Conservation (phyloP, 2,797 vertebrate species). For the Melanotaenia pygmaea region DNA sequence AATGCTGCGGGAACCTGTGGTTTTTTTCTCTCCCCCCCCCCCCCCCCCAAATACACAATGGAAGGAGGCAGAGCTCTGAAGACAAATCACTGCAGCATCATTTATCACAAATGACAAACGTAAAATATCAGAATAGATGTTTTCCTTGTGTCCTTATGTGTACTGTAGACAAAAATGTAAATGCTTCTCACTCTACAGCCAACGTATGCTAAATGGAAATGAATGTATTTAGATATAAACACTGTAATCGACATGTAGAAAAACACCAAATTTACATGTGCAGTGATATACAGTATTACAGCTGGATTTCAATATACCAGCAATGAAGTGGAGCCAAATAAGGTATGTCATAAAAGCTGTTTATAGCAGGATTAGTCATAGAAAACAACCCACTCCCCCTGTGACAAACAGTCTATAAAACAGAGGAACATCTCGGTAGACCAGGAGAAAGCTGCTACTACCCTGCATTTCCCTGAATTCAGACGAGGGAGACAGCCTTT, state of each 20-base stretch:
- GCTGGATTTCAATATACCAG: slow-evolving; percentile 43
- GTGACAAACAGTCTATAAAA: slow-evolving; percentile 69
- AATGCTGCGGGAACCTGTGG: slow-evolving; percentile 82
- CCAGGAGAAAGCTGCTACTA: slow-evolving; percentile 47
- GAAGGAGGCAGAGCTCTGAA: slow-evolving; percentile 51
- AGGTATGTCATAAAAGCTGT: slow-evolving; percentile 73
- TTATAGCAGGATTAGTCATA: slow-evolving; percentile 81
- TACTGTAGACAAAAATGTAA: not conserved
- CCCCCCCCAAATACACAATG: slow-evolving; percentile 65
- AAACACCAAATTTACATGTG: slow-evolving; percentile 21
- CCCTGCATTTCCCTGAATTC: slow-evolving; percentile 44
- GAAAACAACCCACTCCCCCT: slow-evolving; percentile 72
- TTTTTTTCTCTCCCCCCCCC: not conserved
- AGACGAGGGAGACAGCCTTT: slow-evolving; percentile 23
- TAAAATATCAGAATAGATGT: slow-evolving; percentile 17
- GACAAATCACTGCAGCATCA: slow-evolving; percentile 59
- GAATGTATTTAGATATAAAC: slow-evolving; percentile 14
- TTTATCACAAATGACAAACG: slow-evolving; percentile 45
- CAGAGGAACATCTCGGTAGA: slow-evolving; percentile 56
- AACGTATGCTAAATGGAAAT: not conserved
- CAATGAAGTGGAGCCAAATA: slow-evolving; percentile 63
- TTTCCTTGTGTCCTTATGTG: not conserved
- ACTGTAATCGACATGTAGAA: slow-evolving; percentile 22
- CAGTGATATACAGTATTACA: slow-evolving; percentile 31
- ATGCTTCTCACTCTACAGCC: not conserved